Evolutionary conservation across 2,113 vertebrate genomes (phyloP), one percentile per base, ranked within the genome.

Genomic region (Rattus rattus): DNA sequence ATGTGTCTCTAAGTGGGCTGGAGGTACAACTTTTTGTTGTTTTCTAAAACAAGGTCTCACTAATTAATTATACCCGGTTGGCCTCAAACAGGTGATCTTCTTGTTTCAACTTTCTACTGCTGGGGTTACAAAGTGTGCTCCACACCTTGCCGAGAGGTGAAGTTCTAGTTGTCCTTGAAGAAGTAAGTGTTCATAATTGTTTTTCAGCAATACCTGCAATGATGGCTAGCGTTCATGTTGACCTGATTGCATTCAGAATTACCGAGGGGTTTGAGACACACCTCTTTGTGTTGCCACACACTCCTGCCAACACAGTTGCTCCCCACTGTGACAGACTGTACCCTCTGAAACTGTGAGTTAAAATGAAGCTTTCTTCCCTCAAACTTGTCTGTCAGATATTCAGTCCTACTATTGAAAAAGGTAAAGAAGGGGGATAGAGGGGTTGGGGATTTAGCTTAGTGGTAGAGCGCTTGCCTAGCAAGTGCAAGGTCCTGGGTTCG

Each of bases 141-240:
- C 28, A 9, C 33, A 54, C 52, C 28, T 79, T 36, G 67, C 20
- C 16, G 20, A 16, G 67, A n/a, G n/a, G 56, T 47, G 19, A 52
- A 76, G 30, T n/a, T 79, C 43, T 56, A 24, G 26, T 54, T 75
- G 76, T 92, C 56, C 73, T 93, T 94, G 91, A 26, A 87, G 89
- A 43, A 43, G 52, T 54, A 89, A 54, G 26, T 88, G 26, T 93
- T 47, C 76, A 73, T 56, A 88, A 61, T 56, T 79, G 33, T 33
- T 79, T 89, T 91, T 76, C 52, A 91, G 5, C 14, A 88, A 93
- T 80, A 92, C 2, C 43, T 90, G 61, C 24, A 33, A 5, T 67
- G 43, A 67, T 49, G 26, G 63, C 17, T 65, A 67, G 19, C 28
- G 6, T 61, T 61, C 36, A 39, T 28, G 36, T 61, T 3, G 22